Percentiles rank a stretch among this genome's conserved stretches.
These are phyloP conservation scores for Platerodrilus igneus DNA, from an alignment of 2,888 invertebrate species.

Conservation along the genomic window DNA sequence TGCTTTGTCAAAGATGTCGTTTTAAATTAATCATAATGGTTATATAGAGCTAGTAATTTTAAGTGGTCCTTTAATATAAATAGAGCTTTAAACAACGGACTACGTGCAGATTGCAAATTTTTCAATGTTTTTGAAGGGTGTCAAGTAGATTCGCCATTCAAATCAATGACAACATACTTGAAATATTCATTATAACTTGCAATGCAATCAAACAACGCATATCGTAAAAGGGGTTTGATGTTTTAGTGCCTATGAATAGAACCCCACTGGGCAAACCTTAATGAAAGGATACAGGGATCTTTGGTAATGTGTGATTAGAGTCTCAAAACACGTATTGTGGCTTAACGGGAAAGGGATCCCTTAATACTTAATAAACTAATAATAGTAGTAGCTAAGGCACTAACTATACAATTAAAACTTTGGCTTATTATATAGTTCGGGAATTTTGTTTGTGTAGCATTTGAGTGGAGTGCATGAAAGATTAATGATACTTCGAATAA, in stretches of 20 bases:
- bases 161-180: conserved; percentile 9
- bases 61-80: too few species aligned
- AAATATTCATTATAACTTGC: conserved; percentile 11
- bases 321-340: conserved; percentile 20
- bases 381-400: conserved; percentile 7
- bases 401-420: conserved; percentile 11
- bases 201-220: conserved; percentile 8
- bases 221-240: conserved; percentile 18
- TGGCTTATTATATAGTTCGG: conserved; percentile 6
- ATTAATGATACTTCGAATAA: not conserved
- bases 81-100: too few species aligned
- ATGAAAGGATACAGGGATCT: conserved; percentile 15
- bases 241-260: conserved; percentile 15
- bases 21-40: too few species aligned
- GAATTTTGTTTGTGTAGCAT: not conserved
- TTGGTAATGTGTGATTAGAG: conserved; percentile 20
- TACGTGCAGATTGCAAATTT: too few species aligned
- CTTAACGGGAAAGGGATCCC: conserved; percentile 14
- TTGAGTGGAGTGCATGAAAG: not conserved
- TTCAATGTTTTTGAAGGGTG: too few species aligned
- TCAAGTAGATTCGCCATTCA: too few species aligned
- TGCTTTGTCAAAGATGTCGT: too few species aligned
- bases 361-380: conserved; percentile 10
- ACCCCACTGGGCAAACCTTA: conserved; percentile 13
- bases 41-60: too few species aligned